These are phyloP conservation scores for Kryptopterus vitreolus DNA, from an alignment of 2,797 vertebrate species.

Conservation along the genomic window DNA sequence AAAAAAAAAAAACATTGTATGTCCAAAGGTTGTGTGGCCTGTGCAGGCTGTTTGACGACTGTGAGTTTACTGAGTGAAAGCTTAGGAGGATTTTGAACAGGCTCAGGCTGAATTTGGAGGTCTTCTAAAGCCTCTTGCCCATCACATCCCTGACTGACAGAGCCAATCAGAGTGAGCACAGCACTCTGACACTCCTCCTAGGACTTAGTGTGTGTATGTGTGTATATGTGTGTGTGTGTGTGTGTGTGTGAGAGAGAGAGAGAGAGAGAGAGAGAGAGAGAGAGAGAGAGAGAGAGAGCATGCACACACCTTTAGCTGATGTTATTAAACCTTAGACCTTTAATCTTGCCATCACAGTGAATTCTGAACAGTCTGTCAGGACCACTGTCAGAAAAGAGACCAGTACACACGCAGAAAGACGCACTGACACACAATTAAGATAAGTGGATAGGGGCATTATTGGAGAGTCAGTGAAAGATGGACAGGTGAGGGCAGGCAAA, in stretches of 20 bases:
- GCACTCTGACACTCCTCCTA: constrained; percentile 19
- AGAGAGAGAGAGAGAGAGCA: no score
- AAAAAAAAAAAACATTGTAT: neutral
- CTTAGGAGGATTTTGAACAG: constrained; percentile 22
- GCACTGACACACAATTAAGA: constrained; percentile 59
- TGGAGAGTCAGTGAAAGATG: constrained; percentile 51
- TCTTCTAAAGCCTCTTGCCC: constrained; percentile 28
- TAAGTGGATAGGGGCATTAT: constrained; percentile 60
- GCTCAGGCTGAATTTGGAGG: constrained; percentile 20
- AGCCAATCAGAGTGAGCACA: constrained; percentile 39
- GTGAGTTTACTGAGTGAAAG: constrained; percentile 3
- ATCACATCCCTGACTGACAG: constrained; percentile 43
- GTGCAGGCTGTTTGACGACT: neutral
- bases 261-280: no score
- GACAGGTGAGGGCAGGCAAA: constrained; percentile 57
- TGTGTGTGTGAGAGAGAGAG: neutral
- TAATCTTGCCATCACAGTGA: constrained; percentile 55
- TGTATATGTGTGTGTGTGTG: constrained; percentile 7
- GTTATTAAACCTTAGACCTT: constrained; percentile 59
- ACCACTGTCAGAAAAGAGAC: constrained; percentile 48
- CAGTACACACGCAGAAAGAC: constrained; percentile 34
- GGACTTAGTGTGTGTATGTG: constrained; percentile 15
- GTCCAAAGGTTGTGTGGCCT: neutral
- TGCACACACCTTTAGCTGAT: constrained; percentile 24
- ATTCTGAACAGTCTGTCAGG: constrained; percentile 53